Evolutionary conservation across 64 coral and sea anemone genomes (phyloP).

Genomic region (Pocillopora damicornis): DNA sequence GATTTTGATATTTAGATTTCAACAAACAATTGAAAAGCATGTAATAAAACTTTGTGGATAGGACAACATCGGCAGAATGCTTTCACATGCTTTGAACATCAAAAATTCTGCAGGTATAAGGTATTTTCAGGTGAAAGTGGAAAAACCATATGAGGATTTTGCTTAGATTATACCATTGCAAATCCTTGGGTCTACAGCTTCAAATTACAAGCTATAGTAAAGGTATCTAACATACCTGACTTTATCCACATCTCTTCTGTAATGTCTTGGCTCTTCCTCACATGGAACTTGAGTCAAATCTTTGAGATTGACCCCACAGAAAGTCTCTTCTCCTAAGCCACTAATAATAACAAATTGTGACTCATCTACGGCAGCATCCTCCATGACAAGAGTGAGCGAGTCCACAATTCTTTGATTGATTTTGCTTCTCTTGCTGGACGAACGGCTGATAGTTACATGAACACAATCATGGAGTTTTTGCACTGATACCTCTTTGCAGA

Average conservation of each 20-base stretch:
- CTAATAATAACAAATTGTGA: constrained; percentile 79
- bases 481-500: constrained; percentile 85
- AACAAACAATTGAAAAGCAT: no score
- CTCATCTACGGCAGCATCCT: constrained; percentile 82
- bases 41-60: no score
- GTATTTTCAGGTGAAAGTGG: no score
- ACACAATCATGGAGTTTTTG: constrained; percentile 67
- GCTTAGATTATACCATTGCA: no score
- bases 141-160: no score
- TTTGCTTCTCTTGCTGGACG: constrained; percentile 71
- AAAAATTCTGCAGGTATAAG: no score
- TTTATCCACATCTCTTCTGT: constrained; percentile 86
- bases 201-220: background rate
- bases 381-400: constrained; percentile 87
- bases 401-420: constrained; percentile 87
- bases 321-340: constrained; percentile 79
- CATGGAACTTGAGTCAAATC: constrained; percentile 55
- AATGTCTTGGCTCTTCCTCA: constrained; percentile 80
- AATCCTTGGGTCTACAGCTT: background rate
- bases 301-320: constrained; percentile 90
- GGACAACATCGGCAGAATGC: no score
- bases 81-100: no score
- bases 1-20: no score
- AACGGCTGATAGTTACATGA: constrained; percentile 72
- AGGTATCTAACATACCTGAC: constrained; percentile 62